A percentile compares a stretch with the other conserved stretches of the same genome.
Evolutionary conservation across 2,797 vertebrate species (phyloP).

Genomic region (Chaenodraco wilsoni): DNA sequence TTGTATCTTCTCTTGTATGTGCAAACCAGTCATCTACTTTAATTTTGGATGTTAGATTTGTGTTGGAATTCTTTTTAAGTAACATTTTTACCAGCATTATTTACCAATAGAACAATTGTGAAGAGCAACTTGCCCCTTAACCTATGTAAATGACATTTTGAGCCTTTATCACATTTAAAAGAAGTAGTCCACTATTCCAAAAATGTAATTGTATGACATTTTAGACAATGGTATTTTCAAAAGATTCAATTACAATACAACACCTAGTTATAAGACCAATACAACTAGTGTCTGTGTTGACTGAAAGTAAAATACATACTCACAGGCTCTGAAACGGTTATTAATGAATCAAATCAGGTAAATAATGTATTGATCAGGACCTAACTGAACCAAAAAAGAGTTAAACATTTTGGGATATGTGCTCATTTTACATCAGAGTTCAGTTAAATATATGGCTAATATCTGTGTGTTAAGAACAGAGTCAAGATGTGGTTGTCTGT

Average conservation of each 20-base stretch:
- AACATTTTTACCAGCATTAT: no score
- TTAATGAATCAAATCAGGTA: neutral
- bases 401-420: neutral
- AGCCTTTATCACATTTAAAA: neutral
- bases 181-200: neutral
- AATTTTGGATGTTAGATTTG: neutral
- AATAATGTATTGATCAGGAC: neutral
- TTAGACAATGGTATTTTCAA: neutral
- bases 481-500: neutral
- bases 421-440: neutral
- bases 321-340: neutral
- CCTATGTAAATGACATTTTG: neutral
- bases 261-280: neutral
- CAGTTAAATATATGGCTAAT: neutral
- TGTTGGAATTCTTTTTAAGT: no score
- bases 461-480: neutral
- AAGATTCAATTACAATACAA: neutral
- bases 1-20: neutral
- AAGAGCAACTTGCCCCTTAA: neutral
- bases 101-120: no score
- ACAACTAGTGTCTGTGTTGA: neutral
- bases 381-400: neutral
- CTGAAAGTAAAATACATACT: no score
- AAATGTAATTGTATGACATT: neutral
- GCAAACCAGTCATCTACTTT: neutral